phyloP scores from a whole-genome alignment of 2,797 vertebrate species.

The Thaleichthys pacificus region DNA sequence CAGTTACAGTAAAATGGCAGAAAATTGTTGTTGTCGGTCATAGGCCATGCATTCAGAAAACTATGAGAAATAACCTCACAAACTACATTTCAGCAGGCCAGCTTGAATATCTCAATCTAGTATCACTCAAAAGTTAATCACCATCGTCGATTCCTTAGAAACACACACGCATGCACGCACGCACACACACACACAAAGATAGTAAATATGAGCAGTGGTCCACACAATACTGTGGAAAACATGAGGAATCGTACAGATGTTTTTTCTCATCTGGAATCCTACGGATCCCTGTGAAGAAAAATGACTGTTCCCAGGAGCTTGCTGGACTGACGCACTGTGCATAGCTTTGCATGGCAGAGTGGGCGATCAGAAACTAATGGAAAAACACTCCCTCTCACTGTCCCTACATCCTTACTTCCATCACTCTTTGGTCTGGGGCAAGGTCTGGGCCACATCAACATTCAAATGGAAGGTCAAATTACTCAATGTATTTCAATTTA shows the following conservation, averaged over 20 bases:
- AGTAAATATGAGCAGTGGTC: too few species aligned
- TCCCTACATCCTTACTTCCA: background rate
- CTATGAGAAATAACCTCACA: conserved; percentile 4
- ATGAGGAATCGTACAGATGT: conserved; percentile 50
- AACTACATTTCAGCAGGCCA: background rate
- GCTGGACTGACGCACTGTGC: background rate
- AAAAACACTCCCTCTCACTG: conserved; percentile 39
- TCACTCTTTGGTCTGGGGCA: background rate
- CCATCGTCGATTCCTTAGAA: background rate
- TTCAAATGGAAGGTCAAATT: too few species aligned
- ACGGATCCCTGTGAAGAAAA: conserved; percentile 35
- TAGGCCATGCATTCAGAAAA: background rate
- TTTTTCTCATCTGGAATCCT: conserved; percentile 41
- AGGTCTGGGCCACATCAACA: too few species aligned
- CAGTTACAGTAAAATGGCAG: background rate
- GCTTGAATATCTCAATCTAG: conserved; percentile 12
- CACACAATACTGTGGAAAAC: conserved; percentile 1
- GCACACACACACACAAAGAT: background rate
- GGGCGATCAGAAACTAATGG: conserved; percentile 57
- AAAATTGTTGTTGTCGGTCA: background rate
- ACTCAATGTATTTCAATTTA: too few species aligned
- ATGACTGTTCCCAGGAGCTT: conserved; percentile 61
- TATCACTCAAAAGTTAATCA: background rate
- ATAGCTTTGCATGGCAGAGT: conserved; percentile 44
- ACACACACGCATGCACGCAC: background rate